Base-by-base conservation (phyloP, 2,888 invertebrate species). In the Eilema depressum region DNA sequence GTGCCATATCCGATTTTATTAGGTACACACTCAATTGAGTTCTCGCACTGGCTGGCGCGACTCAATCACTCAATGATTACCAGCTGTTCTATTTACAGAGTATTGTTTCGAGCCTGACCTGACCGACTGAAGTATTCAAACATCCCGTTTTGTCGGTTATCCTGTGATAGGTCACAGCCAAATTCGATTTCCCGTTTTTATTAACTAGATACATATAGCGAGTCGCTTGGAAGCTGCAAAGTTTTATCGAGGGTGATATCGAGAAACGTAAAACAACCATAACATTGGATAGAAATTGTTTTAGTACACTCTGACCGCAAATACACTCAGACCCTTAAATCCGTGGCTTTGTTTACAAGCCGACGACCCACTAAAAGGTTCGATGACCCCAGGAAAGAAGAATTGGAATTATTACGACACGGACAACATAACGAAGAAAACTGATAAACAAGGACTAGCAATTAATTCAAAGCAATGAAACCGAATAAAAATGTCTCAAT, bases 51-150 rank as follows among this genome's bases (percentile, higher is more conserved):
- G 76, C 82, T 81, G 83, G 80, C 78, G 83, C 85, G 86, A 83
- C 83, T 83, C 85, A 83, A 85, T 88, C 88, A 88, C 86, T 79
- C 85, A 81, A 77, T 83, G 82, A 85, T 80, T 85, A 86, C 84
- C 83, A 86, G 82, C 85, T 91, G 91, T 83, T 88, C 91, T 85
- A 91, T 92, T 91, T 90, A 89, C 88, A 81, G 85, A 81, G 85
- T 87, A 87, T 88, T 89, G 90, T 90, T 90, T 91, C 87, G 86
- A 85, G 83, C 83, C 83, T 88, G 88, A 87, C 86, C 87, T 84
- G 65, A 61, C 66, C 66, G 66, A 66, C 59, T 59, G 85, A 84
- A 82, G 85, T 85, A 83, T 78, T 82, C 85, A 78, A 85, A 86
- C 85, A 86, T 80, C 79, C 82, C 78, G 75, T 59, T 85, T 85